A percentile compares a stretch with the other conserved stretches of the same genome.
These are phyloP conservation scores for Carterocephalus palaemon DNA, from an alignment of 2,888 invertebrate genomes.

Conservation along the genomic window DNA sequence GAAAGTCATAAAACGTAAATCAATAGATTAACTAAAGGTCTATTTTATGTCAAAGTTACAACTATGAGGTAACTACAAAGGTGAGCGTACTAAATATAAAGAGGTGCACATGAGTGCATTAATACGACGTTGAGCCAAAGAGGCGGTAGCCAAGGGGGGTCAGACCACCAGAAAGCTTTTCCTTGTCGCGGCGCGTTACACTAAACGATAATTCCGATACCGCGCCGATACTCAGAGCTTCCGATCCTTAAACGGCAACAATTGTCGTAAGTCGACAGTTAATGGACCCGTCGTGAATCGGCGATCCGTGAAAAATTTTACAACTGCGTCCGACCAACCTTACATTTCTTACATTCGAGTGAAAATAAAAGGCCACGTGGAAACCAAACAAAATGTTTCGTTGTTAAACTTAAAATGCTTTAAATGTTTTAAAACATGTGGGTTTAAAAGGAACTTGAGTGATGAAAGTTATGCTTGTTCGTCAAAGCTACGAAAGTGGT, in stretches of 20 bases:
- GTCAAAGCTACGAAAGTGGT: constrained; percentile 42
- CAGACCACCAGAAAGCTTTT: constrained; percentile 65
- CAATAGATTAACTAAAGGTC: no score
- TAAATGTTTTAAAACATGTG: background rate
- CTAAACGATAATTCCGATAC: constrained; percentile 74
- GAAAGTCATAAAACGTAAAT: no score
- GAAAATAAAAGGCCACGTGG: constrained; percentile 6
- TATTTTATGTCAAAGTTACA: no score
- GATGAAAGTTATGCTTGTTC: constrained; percentile 36
- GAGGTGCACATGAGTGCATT: constrained; percentile 31
- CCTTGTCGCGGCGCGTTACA: constrained; percentile 73
- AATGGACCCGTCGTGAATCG: constrained; percentile 52
- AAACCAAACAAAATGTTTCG: constrained; percentile 1
- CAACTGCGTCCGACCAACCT: constrained; percentile 6
- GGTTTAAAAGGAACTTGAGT: constrained; percentile 15
- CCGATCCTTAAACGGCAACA: constrained; percentile 68
- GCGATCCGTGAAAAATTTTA: constrained; percentile 22
- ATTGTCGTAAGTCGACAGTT: constrained; percentile 63
- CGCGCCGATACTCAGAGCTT: constrained; percentile 49
- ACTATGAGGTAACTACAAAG: background rate
- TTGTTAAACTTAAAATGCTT: background rate
- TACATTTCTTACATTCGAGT: constrained; percentile 2
- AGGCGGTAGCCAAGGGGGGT: constrained; percentile 51
- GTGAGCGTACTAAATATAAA: background rate
- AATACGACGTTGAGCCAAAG: constrained; percentile 39